Base-by-base conservation (phyloP, 2,888 invertebrate species). In the Caenorhabditis parvicauda region DNA sequence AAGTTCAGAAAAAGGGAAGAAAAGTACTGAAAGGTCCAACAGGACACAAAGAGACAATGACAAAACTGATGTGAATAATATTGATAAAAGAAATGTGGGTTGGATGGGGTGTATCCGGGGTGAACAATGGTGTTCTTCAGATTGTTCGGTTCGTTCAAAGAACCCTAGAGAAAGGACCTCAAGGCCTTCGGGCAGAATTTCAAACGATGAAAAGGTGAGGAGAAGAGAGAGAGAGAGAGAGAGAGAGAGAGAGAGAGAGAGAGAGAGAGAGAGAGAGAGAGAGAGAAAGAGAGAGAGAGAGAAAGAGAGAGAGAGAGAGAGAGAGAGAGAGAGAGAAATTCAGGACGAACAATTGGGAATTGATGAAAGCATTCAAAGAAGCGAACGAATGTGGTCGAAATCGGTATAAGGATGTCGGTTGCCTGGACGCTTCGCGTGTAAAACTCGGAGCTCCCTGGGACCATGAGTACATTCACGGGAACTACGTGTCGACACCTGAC, bases 401-500 rank as follows among this genome's bases (percentile, higher is more conserved):
- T 54, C 57, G 64, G 17, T 64, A 64, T 46, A 64, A 64, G 44
- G 69, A 69, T 37, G 66, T 69, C 24, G 66, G 66, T 5, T 69
- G 69, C 25, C 53, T 69, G 29, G 69, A 69, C 32, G 54, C 54
- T 17, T 51, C 52, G 32, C 61, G 69, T 9, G 69, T 69, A 35
- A 62, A 55, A 49, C 54, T 69, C 17, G 24, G 19, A 1, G 48
- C 56, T 45, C 53, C 50, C 29, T 59, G 55, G 50, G 49, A 53
- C 2, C 59, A 55, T 45, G 66, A 69, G 41, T 69, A 69, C 58
- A 64, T 69, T 32, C 69, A 69, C 37, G 69, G 62, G 7, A 69
- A 69, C 59, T 69, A 59, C 55, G 69, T 69, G 37, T 41, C 59
- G 24, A 59, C 59, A 14, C 61, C 66, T 9, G 28, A 38, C 22